phyloP scores from a whole-genome alignment of 2,888 invertebrate genomes.

The Luffia ferchaultella region DNA sequence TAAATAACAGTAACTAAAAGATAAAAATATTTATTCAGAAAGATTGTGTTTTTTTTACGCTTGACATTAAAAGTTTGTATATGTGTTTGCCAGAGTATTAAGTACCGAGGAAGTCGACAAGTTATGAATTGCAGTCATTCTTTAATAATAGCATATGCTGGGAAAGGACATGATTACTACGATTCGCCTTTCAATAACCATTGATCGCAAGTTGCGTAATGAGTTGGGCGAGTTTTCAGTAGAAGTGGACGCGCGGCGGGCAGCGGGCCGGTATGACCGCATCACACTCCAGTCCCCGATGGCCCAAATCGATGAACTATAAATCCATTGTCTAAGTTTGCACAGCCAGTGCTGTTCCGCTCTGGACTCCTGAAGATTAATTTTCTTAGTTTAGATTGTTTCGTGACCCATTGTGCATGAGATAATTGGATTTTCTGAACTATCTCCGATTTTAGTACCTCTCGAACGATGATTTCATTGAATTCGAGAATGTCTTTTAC shows the following conservation, averaged over 20 bases:
- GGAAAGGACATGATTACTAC: no score
- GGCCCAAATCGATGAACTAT: conserved; percentile 58
- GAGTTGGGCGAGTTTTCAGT: no score
- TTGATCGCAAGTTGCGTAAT: no score
- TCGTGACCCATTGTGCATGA: conserved; percentile 64
- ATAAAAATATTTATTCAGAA: no score
- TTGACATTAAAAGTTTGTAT: no score
- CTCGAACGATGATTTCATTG: background rate
- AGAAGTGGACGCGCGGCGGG: background rate
- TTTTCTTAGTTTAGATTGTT: conserved; percentile 68
- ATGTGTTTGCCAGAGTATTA: no score
- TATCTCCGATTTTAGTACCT: conserved; percentile 41
- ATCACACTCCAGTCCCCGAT: conserved; percentile 18
- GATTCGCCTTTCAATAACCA: no score
- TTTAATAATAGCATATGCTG: no score
- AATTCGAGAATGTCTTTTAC: background rate
- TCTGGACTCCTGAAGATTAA: conserved; percentile 63
- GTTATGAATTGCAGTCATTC: no score
- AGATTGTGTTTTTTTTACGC: no score
- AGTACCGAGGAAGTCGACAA: no score
- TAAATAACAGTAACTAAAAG: no score
- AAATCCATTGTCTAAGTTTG: conserved; percentile 66
- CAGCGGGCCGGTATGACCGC: conserved; percentile 1
- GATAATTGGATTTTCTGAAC: conserved; percentile 63
- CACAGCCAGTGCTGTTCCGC: conserved; percentile 50